Evolutionary conservation across 2,113 vertebrate species (phyloP).

Genomic region (Colius striatus): DNA sequence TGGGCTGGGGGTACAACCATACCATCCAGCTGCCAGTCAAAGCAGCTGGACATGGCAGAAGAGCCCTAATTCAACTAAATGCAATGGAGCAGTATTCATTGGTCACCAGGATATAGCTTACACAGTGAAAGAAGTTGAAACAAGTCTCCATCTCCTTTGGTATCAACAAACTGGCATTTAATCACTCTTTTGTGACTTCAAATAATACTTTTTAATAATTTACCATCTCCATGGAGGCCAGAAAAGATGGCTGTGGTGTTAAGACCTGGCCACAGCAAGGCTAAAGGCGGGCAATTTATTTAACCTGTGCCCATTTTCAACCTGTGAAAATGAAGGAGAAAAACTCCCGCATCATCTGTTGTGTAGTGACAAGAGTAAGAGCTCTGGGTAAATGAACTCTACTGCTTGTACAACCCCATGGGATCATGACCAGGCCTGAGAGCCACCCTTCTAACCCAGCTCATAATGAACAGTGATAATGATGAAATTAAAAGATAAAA

Average conservation of each 20-base stretch:
- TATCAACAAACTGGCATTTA: background rate
- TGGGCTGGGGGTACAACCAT: background rate
- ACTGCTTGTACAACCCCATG: background rate
- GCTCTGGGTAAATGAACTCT: background rate
- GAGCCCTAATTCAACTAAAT: background rate
- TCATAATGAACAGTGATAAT: background rate
- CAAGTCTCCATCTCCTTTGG: background rate
- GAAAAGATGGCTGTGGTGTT: background rate
- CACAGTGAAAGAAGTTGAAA: background rate
- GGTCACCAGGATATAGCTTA: background rate
- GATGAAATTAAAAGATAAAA: background rate
- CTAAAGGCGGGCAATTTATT: background rate
- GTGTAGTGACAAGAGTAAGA: background rate
- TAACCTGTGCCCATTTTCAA: background rate
- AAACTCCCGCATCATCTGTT: background rate
- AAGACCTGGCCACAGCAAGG: background rate
- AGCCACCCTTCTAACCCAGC: background rate
- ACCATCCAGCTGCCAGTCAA: accelerated
- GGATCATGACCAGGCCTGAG: background rate
- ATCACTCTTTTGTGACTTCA: background rate
- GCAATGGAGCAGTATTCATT: background rate
- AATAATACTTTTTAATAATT: background rate
- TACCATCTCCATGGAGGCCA: accelerated
- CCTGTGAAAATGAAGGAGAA: background rate
- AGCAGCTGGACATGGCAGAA: background rate